phyloP scores from a whole-genome alignment of 1,140 invertebrate species.

The Zaprionus taronus region DNA sequence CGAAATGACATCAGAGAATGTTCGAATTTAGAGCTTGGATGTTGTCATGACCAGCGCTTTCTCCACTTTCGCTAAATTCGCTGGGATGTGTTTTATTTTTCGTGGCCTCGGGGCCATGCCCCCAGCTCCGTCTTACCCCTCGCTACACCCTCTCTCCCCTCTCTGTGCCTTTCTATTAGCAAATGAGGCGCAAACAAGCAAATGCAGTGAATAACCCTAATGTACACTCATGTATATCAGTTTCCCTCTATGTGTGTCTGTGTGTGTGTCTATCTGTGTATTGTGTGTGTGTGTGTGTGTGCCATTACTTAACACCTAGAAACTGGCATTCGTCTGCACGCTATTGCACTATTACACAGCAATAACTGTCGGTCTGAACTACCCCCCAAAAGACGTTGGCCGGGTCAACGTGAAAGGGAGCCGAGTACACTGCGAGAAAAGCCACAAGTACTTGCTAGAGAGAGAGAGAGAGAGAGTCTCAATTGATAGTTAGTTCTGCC shows the following conservation, averaged over 20 bases:
- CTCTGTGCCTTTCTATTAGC: constrained; percentile 29
- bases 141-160: background rate
- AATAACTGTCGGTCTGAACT: constrained; percentile 48
- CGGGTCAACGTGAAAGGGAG: constrained; percentile 12
- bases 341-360: constrained; percentile 77
- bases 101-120: background rate
- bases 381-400: constrained; percentile 53
- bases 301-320: constrained; percentile 76
- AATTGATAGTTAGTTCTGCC: too few species aligned
- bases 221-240: constrained; percentile 21
- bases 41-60: constrained; percentile 42
- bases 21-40: constrained; percentile 29
- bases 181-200: constrained; percentile 51
- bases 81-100: background rate
- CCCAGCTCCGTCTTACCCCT: background rate
- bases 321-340: constrained; percentile 61
- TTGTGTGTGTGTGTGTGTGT: constrained; percentile 36
- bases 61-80: background rate
- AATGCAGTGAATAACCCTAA: constrained; percentile 61
- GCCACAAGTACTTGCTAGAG: background rate
- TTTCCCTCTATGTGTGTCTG: constrained; percentile 4
- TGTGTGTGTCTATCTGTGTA: constrained; percentile 31
- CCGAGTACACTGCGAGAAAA: background rate
- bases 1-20: constrained; percentile 31
- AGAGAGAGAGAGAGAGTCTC: background rate